A percentile compares a stretch with the other conserved stretches of the same genome.
Evolutionary conservation across 1,140 invertebrate species (phyloP).

Genomic region (Drosophila ironensis): DNA sequence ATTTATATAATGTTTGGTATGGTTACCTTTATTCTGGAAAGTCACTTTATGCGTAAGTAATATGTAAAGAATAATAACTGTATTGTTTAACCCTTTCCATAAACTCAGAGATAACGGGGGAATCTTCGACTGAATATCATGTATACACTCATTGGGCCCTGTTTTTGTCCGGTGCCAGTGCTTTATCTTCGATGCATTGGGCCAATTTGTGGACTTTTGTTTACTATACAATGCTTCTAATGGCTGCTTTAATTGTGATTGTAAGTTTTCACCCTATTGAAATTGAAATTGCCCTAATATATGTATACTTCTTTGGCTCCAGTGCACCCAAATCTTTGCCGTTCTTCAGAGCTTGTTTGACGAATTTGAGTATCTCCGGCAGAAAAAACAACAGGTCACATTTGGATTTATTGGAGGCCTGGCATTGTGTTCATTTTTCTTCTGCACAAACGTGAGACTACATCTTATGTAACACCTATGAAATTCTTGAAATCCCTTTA

Average conservation of each 20-base stretch:
- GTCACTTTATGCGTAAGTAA: conserved; percentile 27
- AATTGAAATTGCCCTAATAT: background rate
- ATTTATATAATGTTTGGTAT: conserved; percentile 59
- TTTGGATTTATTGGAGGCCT: conserved; percentile 46
- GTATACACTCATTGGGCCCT: conserved; percentile 44
- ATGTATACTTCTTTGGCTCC: background rate
- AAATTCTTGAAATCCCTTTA: too few relatives aligned
- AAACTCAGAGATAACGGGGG: background rate
- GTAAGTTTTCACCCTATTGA: conserved; percentile 9
- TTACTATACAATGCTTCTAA: conserved; percentile 55
- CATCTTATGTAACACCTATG: too few relatives aligned
- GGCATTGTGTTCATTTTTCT: conserved; percentile 36
- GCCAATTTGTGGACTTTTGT: conserved; percentile 58
- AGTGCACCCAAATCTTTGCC: conserved; percentile 60
- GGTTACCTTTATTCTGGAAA: conserved; percentile 44
- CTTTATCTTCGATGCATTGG: conserved; percentile 22
- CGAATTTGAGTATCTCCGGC: conserved; percentile 56
- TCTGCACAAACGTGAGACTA: conserved; percentile 66
- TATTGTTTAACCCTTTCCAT: background rate
- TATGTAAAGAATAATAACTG: background rate
- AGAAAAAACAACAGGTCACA: conserved; percentile 37
- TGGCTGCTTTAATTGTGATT: conserved; percentile 47
- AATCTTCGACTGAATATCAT: background rate
- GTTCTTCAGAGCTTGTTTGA: conserved; percentile 61
- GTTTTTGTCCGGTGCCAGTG: conserved; percentile 54